Base-by-base conservation (phyloP, 2,113 vertebrate genomes). In the Megalops atlanticus region DNA sequence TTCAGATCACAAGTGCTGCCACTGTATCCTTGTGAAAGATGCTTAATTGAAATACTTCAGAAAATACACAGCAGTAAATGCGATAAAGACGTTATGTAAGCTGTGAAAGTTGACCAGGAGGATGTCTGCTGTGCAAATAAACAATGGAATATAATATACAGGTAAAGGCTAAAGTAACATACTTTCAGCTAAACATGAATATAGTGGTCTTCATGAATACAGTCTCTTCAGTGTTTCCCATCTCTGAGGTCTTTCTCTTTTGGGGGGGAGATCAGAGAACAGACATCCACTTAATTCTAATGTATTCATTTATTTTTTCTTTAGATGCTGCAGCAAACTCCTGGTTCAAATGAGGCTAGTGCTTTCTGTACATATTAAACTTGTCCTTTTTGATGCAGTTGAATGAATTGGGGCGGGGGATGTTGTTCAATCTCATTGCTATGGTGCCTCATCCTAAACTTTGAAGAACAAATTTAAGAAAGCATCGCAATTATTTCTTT, bases 241-340 rank as follows among this genome's bases (percentile, higher is more conserved):
- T 52, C 69, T 74, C 69, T 5, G n/a, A 64, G 58, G 58, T n/a
- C n/a, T 64, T 64, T n/a, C 7, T 64, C 45, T 54, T 74, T 54
- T 35, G 14, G 52, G 49, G 49, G 38, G 27, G 49, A 76, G 49
- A 81, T 81, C 80, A 81, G 41, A 81, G 73, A 76, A 33, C 16
- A 35, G 18, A 2, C 80, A 58, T 75, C 38, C 74, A 73, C 36
- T 15, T 64, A 64, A 64, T 64, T 64, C 58, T 64, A 64, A 64
- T 81, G 38, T 43, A 75, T 75, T 81, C 18, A 81, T 74, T 27
- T 41, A 54, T 80, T 75, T 41, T 58, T 80, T 41, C 49, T 47
- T 74, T 74, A 14, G 70, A 31, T 31, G 47, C 47, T 74, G 3
- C n/a, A 49, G 31, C 64, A 71, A n/a, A 18, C 36, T 64, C 24